These are phyloP conservation scores for Nipponia nippon DNA, from an alignment of 2,113 vertebrate genomes.

Conservation along the genomic window DNA sequence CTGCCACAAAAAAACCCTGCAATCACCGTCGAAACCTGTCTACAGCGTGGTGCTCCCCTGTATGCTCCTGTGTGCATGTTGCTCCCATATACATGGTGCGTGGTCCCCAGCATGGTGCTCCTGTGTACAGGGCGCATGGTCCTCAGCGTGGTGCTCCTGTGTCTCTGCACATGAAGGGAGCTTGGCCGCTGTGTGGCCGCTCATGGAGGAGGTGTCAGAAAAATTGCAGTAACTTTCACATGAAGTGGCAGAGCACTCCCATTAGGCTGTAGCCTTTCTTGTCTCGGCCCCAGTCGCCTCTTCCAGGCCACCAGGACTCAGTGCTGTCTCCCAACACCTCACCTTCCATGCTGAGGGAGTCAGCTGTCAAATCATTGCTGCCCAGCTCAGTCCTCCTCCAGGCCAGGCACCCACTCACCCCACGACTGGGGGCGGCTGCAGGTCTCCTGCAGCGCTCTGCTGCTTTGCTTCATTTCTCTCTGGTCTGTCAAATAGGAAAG, in stretches of 20 bases:
- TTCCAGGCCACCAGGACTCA: background rate
- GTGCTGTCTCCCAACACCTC: background rate
- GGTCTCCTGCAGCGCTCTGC: background rate
- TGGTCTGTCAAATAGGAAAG: background rate
- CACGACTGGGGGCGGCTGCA: background rate
- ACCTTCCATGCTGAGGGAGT: background rate
- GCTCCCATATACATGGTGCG: background rate
- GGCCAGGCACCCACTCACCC: accelerated
- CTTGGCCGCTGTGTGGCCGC: accelerated
- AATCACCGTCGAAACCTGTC: background rate
- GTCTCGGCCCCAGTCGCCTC: background rate
- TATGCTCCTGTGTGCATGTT: background rate
- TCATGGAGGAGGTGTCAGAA: background rate
- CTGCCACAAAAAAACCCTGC: background rate
- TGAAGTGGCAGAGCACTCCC: background rate
- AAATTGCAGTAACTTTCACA: background rate
- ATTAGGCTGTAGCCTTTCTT: accelerated
- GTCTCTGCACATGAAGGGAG: background rate
- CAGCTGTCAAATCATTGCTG: background rate
- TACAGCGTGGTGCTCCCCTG: background rate
- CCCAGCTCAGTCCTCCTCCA: background rate
- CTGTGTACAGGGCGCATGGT: background rate
- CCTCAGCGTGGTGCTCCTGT: background rate
- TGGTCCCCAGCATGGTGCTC: background rate
- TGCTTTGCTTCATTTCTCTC: background rate